Base-by-base conservation (phyloP, 2,797 vertebrate species). In the Onychomys arenicola region DNA sequence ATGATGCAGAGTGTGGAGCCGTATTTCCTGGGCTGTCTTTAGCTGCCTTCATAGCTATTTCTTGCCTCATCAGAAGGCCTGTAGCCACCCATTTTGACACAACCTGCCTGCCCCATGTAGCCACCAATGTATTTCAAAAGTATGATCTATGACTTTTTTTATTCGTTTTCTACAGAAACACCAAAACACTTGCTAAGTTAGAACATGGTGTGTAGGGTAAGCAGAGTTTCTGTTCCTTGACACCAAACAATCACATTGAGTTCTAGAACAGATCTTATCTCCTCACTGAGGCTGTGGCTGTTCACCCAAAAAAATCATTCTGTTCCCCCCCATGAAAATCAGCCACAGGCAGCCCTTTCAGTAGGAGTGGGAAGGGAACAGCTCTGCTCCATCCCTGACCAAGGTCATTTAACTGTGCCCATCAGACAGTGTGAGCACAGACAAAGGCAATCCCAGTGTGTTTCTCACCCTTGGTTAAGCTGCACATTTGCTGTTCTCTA, bases 291-390 rank as follows among this genome's bases (percentile, higher is more conserved):
- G 21, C 32, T 69, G 4, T 69, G 49, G 69, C 46, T 87, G 3
- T 49, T 94, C 46, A 55, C 13, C 27, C n/a, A 40, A 11, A 23
- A 23, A 16, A n/a, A 34, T 89, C 57, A 52, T 29, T 19, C 43
- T 57, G 6, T 93, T 57, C 82, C 87, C 91, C n/a, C 29, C 87
- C n/a, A 17, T 34, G 55, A 61, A 89, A 89, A 91, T 21, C 86
- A 83, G 8, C 0, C 13, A 34, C 5, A 11, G 29, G n/a, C 16
- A 67, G 32, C 71, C 46, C 25, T 55, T 73, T 91, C 75, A 32
- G 13, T 34, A 34, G 23, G 32, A 16, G 55, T 25, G 69, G 25
- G 4, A 85, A 4, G 32, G 2, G 75, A 29, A 9, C 83, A 85
- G 71, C 87, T 9, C 76, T 85, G 85, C 76, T 73, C 34, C 9